Evolutionary conservation across 1,140 invertebrate species (phyloP).

Genomic region (Wasmannia auropunctata): DNA sequence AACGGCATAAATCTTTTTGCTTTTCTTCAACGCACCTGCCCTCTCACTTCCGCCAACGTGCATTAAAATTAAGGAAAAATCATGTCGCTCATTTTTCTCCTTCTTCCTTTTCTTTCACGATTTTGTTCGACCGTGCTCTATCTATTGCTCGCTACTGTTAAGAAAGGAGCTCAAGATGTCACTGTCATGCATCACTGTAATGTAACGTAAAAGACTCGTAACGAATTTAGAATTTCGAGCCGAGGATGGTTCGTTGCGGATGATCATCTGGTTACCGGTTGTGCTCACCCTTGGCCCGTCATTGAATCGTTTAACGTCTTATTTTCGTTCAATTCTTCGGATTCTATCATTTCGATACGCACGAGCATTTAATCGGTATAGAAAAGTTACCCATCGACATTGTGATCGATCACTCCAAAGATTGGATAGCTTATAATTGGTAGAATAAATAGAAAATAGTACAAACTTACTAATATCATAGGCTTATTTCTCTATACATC

Average conservation of each 20-base stretch:
- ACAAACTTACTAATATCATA: neutral
- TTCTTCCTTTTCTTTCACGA: conserved; percentile 18
- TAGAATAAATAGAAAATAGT: neutral
- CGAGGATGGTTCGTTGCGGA: conserved; percentile 68
- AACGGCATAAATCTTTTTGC: conserved; percentile 80
- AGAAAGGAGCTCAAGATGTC: neutral
- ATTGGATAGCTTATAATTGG: neutral
- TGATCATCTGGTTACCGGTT: conserved; percentile 74
- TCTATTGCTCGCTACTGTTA: neutral
- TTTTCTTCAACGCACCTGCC: conserved; percentile 52
- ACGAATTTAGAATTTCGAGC: conserved; percentile 70
- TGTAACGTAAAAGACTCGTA: conserved; percentile 70
- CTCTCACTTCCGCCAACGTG: conserved; percentile 44
- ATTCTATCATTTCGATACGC: conserved; percentile 16
- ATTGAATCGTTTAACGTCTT: conserved; percentile 65
- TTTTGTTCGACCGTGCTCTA: conserved; percentile 14
- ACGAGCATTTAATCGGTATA: neutral
- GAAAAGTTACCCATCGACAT: neutral
- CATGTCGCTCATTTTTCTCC: neutral
- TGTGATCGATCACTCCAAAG: neutral
- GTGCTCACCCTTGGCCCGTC: conserved; percentile 9
- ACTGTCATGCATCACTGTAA: no score
- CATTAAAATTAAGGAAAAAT: conserved; percentile 25
- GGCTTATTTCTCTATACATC: neutral
- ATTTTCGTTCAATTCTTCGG: conserved; percentile 45